phyloP scores from a whole-genome alignment of 1,140 invertebrate species.

The Macrobrachium rosenbergii region DNA sequence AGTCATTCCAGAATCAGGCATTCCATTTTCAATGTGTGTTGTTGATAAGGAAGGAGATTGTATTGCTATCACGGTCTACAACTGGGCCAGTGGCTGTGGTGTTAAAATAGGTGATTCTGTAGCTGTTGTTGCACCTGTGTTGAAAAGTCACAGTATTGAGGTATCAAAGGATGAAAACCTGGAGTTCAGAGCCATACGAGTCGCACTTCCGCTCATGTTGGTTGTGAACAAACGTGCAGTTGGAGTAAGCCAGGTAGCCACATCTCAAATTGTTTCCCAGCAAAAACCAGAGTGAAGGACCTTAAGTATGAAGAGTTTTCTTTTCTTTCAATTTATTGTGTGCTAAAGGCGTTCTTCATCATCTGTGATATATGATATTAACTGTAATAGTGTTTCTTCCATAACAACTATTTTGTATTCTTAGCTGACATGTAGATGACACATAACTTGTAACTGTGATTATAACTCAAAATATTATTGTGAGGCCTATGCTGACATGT shows the following conservation, averaged over 20 bases:
- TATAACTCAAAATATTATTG: too few relatives aligned
- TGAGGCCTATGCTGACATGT: too few relatives aligned
- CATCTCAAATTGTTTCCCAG: conserved; percentile 62
- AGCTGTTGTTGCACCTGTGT: conserved; percentile 82
- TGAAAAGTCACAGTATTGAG: conserved; percentile 69
- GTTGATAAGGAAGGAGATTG: conserved; percentile 81
- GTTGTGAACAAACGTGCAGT: conserved; percentile 64
- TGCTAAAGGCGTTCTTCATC: neutral
- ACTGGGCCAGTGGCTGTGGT: conserved; percentile 83
- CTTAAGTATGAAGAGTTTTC: neutral
- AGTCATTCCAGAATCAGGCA: conserved; percentile 64
- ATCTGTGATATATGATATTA: neutral
- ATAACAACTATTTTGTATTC: too few relatives aligned
- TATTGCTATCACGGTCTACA: conserved; percentile 84
- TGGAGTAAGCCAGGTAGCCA: conserved; percentile 47
- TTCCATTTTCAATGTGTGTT: conserved; percentile 79
- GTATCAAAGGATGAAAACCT: conserved; percentile 37
- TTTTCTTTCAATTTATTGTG: neutral
- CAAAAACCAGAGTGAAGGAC: conserved; percentile 60
- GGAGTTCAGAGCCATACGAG: conserved; percentile 53
- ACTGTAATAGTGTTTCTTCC: too few relatives aligned
- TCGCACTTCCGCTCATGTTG: conserved; percentile 62
- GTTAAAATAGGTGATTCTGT: conserved; percentile 88
- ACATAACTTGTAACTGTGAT: too few relatives aligned
- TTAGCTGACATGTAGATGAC: too few relatives aligned